Evolutionary conservation across 2,113 vertebrate species (phyloP).

Genomic region (Kryptolebias marmoratus): DNA sequence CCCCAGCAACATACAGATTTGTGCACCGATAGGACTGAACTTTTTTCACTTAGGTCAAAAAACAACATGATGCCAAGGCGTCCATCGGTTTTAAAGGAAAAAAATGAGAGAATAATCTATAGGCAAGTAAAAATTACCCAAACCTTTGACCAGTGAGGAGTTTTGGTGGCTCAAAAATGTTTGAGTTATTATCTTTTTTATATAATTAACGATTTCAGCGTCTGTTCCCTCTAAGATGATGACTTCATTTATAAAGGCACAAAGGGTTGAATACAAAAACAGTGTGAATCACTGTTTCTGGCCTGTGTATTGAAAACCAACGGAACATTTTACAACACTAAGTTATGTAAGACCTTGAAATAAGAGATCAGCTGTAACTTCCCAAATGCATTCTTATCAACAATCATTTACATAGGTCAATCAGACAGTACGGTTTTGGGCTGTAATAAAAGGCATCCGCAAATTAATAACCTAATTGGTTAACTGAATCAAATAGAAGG

Average conservation of each 20-base stretch:
- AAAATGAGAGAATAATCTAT: no score
- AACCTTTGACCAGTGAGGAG: not conserved
- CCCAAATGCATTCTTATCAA: not conserved
- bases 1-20: not conserved
- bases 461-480: no score
- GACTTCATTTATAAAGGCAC: not conserved
- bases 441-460: no score
- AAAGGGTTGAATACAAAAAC: not conserved
- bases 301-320: not conserved
- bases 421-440: no score
- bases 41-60: conserved; percentile 1
- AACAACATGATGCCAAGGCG: not conserved
- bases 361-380: not conserved
- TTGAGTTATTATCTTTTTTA: not conserved
- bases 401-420: no score
- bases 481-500: no score
- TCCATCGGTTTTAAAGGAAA: not conserved
- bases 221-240: not conserved
- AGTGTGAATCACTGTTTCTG: not conserved
- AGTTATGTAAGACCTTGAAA: not conserved
- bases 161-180: not conserved
- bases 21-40: not conserved
- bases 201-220: not conserved
- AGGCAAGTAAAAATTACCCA: not conserved
- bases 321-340: not conserved